Base-by-base conservation (phyloP, 2,888 invertebrate genomes). In the Acanthosoma haemorrhoidale region DNA sequence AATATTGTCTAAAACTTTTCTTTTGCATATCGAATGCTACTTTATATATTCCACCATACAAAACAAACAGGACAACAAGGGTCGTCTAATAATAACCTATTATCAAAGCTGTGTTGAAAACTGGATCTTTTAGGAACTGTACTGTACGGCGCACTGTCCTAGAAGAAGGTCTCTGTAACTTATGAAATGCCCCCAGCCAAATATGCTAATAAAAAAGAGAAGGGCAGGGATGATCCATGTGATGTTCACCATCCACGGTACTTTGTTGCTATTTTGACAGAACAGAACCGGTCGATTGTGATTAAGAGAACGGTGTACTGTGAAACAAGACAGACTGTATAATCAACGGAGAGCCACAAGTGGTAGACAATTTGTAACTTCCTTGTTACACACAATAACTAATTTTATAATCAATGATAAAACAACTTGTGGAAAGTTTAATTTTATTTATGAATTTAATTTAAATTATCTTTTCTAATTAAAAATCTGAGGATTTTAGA, bases 241-340 rank as follows among this genome's bases (percentile, higher is more conserved):
- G 57, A 95, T 89, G 4, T 92, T 91, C 1, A 97, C 94, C 94
- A 97, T 96, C 86, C 91, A 74, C 98, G 86, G 79, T 99, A 99
- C 77, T 91, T 91, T 13, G 99, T 96, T 4, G 99, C 97, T 75
- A 97, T 96, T 83, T 96, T 97, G 5, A 99, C 98, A 32, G 97
- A 97, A 81, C 98, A 98, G 81, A 95, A 99, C 76, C 99, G 87
- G 81, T 99, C 99, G 74, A 98, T 94, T 32, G 99, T 99, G 78
- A 99, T 99, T 73, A 98, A 86, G 70, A 99, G 86, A 15, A 99
- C 99, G 0, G 99, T 99, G 81, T 99, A 99, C 80, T 99, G 98
- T 8, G 98, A 99, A 31, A 97, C 97, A 61, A 99, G 85, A 79
- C 99, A 99, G 32, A 98, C 98, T 18, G 98, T 98, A 82, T 99